phyloP scores from a whole-genome alignment of 2,888 invertebrate species.

The Dryomyza anilis region DNA sequence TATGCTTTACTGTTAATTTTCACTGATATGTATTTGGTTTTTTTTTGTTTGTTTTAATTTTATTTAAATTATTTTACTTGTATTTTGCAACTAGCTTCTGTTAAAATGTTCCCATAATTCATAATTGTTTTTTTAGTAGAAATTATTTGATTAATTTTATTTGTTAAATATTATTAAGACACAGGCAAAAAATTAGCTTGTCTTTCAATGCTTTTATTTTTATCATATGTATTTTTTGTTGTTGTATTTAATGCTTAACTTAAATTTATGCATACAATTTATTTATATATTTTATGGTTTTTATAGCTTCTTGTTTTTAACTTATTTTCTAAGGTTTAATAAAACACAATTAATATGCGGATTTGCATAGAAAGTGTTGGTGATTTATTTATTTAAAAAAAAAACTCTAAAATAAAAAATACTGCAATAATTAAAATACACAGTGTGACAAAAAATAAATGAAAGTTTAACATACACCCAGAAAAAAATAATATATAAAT shows the following conservation, averaged over 20 bases:
- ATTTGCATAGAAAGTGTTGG: slow-evolving; percentile 12
- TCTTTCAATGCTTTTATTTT: slow-evolving; percentile 32
- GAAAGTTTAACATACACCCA: too few species aligned
- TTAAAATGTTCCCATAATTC: slow-evolving; percentile 59
- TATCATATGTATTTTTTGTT: neutral
- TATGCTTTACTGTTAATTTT: slow-evolving; percentile 27
- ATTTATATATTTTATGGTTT: slow-evolving; percentile 25
- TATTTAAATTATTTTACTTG: slow-evolving; percentile 35
- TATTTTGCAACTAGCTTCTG: slow-evolving; percentile 31
- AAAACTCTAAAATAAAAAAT: too few species aligned
- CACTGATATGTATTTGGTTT: slow-evolving; percentile 42
- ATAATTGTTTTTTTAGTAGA: slow-evolving; percentile 52
- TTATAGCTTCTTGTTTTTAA: slow-evolving; percentile 13
- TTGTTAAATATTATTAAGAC: too few species aligned
- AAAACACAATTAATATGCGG: neutral
- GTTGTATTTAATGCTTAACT: neutral
- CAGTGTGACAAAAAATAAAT: too few species aligned
- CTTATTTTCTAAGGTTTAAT: neutral
- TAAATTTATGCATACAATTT: slow-evolving; percentile 22
- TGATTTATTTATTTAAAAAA: neutral
- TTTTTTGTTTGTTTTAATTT: slow-evolving; percentile 36
- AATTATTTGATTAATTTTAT: slow-evolving; percentile 20
- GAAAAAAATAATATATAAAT: too few species aligned
- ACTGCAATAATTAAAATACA: too few species aligned
- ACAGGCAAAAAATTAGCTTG: too few species aligned